Evolutionary conservation across 2,888 invertebrate genomes (phyloP), one percentile per base, ranked within the genome.

Genomic region (Cheilosia scutellata): DNA sequence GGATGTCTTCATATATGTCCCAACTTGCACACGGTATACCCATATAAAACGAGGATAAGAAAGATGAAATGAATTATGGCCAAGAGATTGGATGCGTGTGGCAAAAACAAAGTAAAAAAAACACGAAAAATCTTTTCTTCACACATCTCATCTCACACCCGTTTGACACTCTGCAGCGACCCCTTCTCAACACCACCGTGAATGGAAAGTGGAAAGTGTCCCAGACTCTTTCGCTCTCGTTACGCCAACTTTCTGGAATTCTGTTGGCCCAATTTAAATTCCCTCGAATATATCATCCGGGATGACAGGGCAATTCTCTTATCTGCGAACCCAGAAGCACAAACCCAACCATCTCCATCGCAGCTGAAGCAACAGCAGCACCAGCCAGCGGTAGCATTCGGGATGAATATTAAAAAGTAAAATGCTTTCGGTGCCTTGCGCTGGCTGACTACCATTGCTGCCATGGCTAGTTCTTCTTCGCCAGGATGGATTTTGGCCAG

Each of bases 271-370:
- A 92, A 92, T 92, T 92, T 92, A 92, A 92, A 92, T 92, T 91
- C 92, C 91, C 90, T 91, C 92, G 91, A 94, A 94, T 94, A 94
- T 94, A 94, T 94, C 94, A 94, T 94, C 94, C 93, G 93, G 93
- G 94, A 94, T 94, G 94, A 94, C 94, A 94, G 94, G 94, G 94
- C 94, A 94, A 94, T 94, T 94, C 94, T 94, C 94, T 94, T 94
- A 94, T 94, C 94, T 94, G 92, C 90, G 89, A 92, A 92, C 90
- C 92, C 92, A 92, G 92, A 13, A 44, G 44, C 57, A 55, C 40
- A 60, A 58, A 5, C 66, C 72, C 66, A 33, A 42, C 58, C 16
- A 29, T n/a, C 53, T 27, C 53, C 44, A 27, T 16, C n/a, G 71
- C 44, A 27, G 29, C 16, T 33, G 55, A 13, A 47, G 47, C 57